Percentiles rank a stretch among this genome's conserved stretches.
These are phyloP conservation scores for Sitta europaea DNA, from an alignment of 2,113 vertebrate genomes.

Conservation along the genomic window DNA sequence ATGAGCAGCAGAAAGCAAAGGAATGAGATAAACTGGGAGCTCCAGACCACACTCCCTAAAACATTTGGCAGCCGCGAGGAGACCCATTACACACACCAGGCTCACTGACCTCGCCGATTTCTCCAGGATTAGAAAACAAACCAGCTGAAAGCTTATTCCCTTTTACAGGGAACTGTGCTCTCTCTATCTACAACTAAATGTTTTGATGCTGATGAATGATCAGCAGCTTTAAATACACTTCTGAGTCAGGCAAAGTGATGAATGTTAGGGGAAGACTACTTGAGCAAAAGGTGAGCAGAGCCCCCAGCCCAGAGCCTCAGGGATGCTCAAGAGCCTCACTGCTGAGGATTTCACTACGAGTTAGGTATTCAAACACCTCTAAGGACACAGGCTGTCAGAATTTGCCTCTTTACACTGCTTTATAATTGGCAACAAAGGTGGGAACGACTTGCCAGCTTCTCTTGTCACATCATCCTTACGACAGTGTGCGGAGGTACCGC, in stretches of 20 bases:
- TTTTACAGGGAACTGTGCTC: neutral
- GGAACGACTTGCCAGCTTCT: neutral
- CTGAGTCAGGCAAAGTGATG: neutral
- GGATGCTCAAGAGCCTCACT: neutral
- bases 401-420: neutral
- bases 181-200: neutral
- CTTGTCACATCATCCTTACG: neutral
- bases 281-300: neutral
- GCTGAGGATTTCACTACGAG: neutral
- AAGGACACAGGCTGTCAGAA: neutral
- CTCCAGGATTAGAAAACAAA: neutral
- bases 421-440: neutral
- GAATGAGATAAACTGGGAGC: neutral
- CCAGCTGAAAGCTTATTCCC: neutral
- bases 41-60: neutral
- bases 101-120: neutral
- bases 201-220: neutral
- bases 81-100: neutral
- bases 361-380: neutral
- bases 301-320: neutral
- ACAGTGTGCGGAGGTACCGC: neutral
- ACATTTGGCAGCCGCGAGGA: rapidly evolving
- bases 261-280: neutral
- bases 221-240: neutral
- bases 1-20: neutral